Evolutionary conservation across 1,140 invertebrate species (phyloP), one percentile per base, ranked within the genome.

Genomic region (Drosophila parabipectinata): DNA sequence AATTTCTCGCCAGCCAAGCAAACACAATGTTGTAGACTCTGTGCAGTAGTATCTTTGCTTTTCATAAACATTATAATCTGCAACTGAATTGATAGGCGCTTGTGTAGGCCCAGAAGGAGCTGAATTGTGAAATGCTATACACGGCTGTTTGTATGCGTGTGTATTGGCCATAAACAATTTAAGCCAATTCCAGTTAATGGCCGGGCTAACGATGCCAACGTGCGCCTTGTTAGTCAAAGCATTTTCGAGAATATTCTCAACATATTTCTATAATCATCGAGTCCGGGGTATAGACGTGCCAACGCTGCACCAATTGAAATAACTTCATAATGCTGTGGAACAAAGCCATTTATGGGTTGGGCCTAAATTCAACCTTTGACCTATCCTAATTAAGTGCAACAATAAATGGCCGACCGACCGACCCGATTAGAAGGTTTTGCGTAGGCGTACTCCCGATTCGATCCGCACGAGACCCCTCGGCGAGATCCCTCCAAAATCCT

Each of bases 351-450:
- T 32, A 32, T 68, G 32, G 26, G 61, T 14, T 39, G 26, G 10
- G n/a, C 18, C 18, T 15, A 34, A 34, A 54, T 45, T 24, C 10
- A 45, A 47, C 15, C 44, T 47, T 58, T 53, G 41, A 37, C n/a
- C 56, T 45, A 30, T 55, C 58, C 74, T 77, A 77, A 77, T 77
- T 76, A 77, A 76, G 73, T 68, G 55, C 51, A 68, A 50, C 62
- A 68, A 66, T 72, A 76, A 76, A 76, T 76, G 73, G 72, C 63
- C 54, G 51, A 37, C 37, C 54, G 51, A 37, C 37, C 41, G 48
- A 56, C 4, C 34, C 10, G 63, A 58, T 58, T 67, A 64, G 53
- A 59, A 9, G 41, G 48, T n/a, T 45, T 21, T 37, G 37, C 32
- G 47, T 15, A 50, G 50, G 59, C 71, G 59, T 72, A 59, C 26